These are phyloP conservation scores for Pardosa pseudoannulata DNA, from an alignment of 2,888 invertebrate genomes.

Conservation along the genomic window DNA sequence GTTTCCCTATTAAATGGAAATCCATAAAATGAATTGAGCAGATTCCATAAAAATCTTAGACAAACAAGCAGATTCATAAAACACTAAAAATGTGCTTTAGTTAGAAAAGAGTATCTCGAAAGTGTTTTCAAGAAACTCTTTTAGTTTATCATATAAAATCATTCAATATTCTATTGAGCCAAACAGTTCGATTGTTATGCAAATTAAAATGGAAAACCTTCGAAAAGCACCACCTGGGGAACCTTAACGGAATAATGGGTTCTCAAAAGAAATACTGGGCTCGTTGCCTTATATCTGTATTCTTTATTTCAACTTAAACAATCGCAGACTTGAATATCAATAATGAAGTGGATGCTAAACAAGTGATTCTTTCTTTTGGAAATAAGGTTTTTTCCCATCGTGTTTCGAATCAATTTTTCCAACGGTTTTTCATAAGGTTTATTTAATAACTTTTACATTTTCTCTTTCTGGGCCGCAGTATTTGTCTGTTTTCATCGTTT, in stretches of 20 bases:
- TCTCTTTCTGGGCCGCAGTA: neutral
- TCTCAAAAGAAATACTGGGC: neutral
- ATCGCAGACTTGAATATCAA: conserved; percentile 1
- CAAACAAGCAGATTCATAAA: neutral
- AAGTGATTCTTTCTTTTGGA: neutral
- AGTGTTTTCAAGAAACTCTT: neutral
- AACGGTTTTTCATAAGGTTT: neutral
- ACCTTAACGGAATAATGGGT: neutral
- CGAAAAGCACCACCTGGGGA: conserved; percentile 50
- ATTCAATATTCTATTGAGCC: conserved; percentile 14
- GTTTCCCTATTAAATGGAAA: too few species aligned
- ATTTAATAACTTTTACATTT: conserved; percentile 1
- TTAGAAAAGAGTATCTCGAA: neutral
- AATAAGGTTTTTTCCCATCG: neutral
- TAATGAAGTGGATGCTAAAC: conserved; percentile 9
- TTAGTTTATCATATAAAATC: conserved; percentile 16
- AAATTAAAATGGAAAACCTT: conserved; percentile 46
- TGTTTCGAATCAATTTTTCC: neutral
- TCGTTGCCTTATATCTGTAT: neutral
- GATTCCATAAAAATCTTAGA: too few species aligned
- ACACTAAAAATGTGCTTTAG: neutral
- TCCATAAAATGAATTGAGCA: too few species aligned
- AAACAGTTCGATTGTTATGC: conserved; percentile 40
- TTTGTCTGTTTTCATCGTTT: neutral
- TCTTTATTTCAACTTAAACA: neutral